These are phyloP conservation scores for Eulacestoma nigropectus DNA, from an alignment of 2,113 vertebrate genomes.

Conservation along the genomic window DNA sequence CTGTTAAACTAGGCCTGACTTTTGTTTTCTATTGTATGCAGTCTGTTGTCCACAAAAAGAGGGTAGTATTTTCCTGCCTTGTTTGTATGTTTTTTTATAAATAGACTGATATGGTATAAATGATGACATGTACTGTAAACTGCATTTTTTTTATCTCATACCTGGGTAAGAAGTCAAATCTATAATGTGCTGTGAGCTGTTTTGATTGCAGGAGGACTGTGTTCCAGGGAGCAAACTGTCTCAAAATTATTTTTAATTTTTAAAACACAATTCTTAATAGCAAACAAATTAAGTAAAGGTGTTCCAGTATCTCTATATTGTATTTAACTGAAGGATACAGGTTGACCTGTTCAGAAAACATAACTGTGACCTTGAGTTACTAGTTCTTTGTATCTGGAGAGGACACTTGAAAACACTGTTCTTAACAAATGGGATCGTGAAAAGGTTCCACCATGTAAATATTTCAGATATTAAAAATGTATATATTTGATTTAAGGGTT, in stretches of 20 bases:
- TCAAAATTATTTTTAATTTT: conserved; percentile 61
- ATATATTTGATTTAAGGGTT: conserved; percentile 80
- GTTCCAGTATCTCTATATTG: conserved; percentile 63
- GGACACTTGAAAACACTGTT: conserved; percentile 77
- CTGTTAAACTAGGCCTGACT: conserved; percentile 33
- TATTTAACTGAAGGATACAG: conserved; percentile 71
- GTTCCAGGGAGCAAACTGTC: conserved; percentile 63
- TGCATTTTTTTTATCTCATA: conserved; percentile 67
- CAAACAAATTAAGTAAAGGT: conserved; percentile 62
- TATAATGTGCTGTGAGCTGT: conserved; percentile 36
- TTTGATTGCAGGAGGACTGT: conserved; percentile 56
- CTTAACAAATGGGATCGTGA: conserved; percentile 70
- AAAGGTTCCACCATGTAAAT: conserved; percentile 79
- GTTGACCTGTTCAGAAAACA: conserved; percentile 62
- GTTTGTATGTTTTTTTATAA: conserved; percentile 54
- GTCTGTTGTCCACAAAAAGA: conserved; percentile 34
- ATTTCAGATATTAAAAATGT: conserved; percentile 84
- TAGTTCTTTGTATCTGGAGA: conserved; percentile 68
- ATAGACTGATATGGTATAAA: conserved; percentile 43
- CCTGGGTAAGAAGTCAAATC: conserved; percentile 45
- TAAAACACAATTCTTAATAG: conserved; percentile 56
- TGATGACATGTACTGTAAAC: conserved; percentile 68
- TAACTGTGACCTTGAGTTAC: conserved; percentile 70
- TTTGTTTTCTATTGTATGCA: conserved; percentile 58
- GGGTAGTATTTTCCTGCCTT: conserved; percentile 49